Evolutionary conservation across 2,797 vertebrate species (phyloP).

Genomic region (Rousettus madagascariensis): DNA sequence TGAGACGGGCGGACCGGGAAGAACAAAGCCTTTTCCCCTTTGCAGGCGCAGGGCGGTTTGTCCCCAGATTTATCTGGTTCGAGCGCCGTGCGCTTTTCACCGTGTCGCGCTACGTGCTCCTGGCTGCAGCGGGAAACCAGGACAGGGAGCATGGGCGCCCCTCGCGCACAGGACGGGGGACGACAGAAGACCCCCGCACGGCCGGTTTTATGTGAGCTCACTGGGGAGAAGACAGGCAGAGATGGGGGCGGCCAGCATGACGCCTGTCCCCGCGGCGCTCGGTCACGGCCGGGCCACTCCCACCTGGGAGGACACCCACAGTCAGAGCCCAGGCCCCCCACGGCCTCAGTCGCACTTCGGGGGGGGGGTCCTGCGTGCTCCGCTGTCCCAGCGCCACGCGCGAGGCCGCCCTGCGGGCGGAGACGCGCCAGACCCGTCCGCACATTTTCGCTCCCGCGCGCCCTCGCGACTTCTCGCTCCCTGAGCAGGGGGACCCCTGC

Average conservation of each 20-base stretch:
- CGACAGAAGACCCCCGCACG: neutral
- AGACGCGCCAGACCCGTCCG: too few species aligned
- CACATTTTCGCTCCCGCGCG: accelerated
- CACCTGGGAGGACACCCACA: accelerated
- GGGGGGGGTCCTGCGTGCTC: too few species aligned
- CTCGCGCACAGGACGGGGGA: accelerated
- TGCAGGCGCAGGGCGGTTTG: accelerated
- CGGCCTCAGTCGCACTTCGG: neutral
- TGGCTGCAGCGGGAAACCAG: neutral
- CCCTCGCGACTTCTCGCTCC: too few species aligned
- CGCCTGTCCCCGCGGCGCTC: accelerated
- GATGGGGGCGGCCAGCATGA: accelerated
- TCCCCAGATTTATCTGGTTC: accelerated
- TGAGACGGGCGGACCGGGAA: accelerated
- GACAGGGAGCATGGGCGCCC: accelerated
- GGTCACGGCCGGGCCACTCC: neutral
- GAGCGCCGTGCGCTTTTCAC: accelerated
- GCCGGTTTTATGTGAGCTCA: accelerated
- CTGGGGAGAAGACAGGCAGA: accelerated
- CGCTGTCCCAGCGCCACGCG: neutral
- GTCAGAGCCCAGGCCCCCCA: neutral
- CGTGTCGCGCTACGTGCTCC: accelerated
- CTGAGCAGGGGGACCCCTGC: accelerated
- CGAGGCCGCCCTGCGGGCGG: accelerated
- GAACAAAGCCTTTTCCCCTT: accelerated